Evolutionary conservation across 2,888 invertebrate genomes (phyloP).

Genomic region (Hermodice carunculata): DNA sequence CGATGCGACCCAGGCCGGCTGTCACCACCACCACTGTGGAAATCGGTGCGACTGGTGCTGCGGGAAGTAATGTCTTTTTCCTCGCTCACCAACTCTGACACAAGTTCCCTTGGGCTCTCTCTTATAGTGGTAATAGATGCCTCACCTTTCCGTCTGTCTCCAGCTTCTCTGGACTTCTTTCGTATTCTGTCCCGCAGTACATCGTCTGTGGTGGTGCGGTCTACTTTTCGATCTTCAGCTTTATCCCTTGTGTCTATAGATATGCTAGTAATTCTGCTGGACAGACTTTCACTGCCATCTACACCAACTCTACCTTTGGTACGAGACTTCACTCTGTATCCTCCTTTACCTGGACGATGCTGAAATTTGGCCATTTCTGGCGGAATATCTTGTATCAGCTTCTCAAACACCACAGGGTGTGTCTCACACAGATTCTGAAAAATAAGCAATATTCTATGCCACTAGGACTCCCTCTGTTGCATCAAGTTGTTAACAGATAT

Average conservation of each 20-base stretch:
- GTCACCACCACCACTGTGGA: too few species aligned
- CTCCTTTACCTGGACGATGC: constrained; percentile 21
- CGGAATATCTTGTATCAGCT: constrained; percentile 38
- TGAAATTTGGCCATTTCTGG: constrained; percentile 19
- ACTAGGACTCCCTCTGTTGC: too few species aligned
- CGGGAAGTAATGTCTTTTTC: too few species aligned
- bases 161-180: constrained; percentile 11
- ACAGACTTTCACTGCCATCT: constrained; percentile 43
- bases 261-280: constrained; percentile 51
- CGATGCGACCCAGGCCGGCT: too few species aligned
- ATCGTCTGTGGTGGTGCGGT: constrained; percentile 49
- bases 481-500: too few species aligned
- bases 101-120: too few species aligned
- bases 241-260: constrained; percentile 37
- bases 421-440: constrained; percentile 56
- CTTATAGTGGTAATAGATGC: too few species aligned
- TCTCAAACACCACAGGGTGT: constrained; percentile 53
- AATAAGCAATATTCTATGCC: too few species aligned
- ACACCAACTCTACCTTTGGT: constrained; percentile 42
- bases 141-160: not conserved
- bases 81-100: too few species aligned
- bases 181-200: constrained; percentile 44
- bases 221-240: constrained; percentile 44
- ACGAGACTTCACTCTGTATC: constrained; percentile 53
- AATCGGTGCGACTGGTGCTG: too few species aligned